Conservation (phyloP, 2,797 vertebrate genomes). For the Onychomys leucogaster region DNA sequence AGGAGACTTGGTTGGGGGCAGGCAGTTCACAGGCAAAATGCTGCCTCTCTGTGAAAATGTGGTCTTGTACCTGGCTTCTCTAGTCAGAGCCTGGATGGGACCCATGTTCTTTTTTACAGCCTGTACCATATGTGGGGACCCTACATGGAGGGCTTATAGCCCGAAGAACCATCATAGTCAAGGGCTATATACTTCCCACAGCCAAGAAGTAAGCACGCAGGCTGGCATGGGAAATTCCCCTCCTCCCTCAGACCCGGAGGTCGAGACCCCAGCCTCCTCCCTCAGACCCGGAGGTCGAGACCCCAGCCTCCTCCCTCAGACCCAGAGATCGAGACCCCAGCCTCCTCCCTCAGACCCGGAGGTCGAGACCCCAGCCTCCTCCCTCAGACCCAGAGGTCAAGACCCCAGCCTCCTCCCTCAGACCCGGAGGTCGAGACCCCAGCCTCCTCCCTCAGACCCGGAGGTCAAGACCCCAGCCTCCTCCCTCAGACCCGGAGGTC, state of each 20-base stretch:
- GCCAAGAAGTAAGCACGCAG: slow-evolving; percentile 80
- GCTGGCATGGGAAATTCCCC: not conserved
- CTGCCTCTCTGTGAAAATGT: not conserved
- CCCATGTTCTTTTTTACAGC: slow-evolving; percentile 79
- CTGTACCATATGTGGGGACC: slow-evolving; percentile 86
- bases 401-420: too few relatives aligned
- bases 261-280: not conserved
- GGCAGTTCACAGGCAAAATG: not conserved
- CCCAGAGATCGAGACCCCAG: not conserved
- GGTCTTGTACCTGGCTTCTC: not conserved
- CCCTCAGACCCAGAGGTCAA: too few relatives aligned
- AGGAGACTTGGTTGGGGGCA: not conserved
- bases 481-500: too few relatives aligned
- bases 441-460: not conserved
- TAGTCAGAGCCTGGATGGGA: not conserved
- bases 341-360: not conserved
- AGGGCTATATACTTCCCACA: slow-evolving; percentile 87
- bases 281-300: not conserved
- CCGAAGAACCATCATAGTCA: slow-evolving; percentile 90
- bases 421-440: not conserved
- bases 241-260: not conserved
- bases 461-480: too few relatives aligned
- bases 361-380: too few relatives aligned
- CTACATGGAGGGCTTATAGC: slow-evolving; percentile 90
- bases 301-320: too few relatives aligned